Base-by-base conservation (phyloP, 2,888 invertebrate species). In the Lasioglossum pauxillum region DNA sequence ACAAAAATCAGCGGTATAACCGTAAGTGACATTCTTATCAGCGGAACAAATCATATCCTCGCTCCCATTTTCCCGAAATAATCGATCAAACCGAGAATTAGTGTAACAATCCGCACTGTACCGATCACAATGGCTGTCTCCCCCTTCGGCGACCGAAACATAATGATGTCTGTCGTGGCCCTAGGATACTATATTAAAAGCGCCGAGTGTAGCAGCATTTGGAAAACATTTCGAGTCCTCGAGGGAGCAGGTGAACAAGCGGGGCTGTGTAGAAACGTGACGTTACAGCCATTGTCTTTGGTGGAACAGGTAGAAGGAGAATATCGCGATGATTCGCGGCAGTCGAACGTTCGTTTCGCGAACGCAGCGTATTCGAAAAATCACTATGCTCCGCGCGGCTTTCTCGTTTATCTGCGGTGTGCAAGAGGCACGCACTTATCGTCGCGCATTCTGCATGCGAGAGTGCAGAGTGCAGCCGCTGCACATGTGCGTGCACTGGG, bases 401-500 rank as follows among this genome's bases (percentile, higher is more conserved):
- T 44, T 16, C 27, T 31, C 41, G 77, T 71, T 75, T 81, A 81
- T 85, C 81, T 75, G 85, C 35, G 57, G 35, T 46, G 75, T 7
- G 38, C 38, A 14, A 46, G 80, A 46, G 46, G 35, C 85, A 78
- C 74, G 78, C 83, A 67, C 72, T 82, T 80, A 82, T 78, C 75
- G 67, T n/a, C n/a, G 76, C 23, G 60, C 74, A 31, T 77, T 81
- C 78, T 49, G 82, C 82, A 75, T 78, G 44, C 76, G 73, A 67
- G 78, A 67, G 67, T 10, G 67, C 67, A 67, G 8, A 23, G 53
- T 23, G 23, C 53, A 23, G 23, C 73, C 57, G 75, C 71, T 73
- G 49, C 87, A 83, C 77, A 81, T 75, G 87, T 85, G 80, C 79
- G 80, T 74, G 84, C 80, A 83, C 60, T 69, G 60, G 72, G 78